These are phyloP conservation scores for Pelodiscus sinensis DNA, from an alignment of 2,113 vertebrate genomes.

Conservation along the genomic window DNA sequence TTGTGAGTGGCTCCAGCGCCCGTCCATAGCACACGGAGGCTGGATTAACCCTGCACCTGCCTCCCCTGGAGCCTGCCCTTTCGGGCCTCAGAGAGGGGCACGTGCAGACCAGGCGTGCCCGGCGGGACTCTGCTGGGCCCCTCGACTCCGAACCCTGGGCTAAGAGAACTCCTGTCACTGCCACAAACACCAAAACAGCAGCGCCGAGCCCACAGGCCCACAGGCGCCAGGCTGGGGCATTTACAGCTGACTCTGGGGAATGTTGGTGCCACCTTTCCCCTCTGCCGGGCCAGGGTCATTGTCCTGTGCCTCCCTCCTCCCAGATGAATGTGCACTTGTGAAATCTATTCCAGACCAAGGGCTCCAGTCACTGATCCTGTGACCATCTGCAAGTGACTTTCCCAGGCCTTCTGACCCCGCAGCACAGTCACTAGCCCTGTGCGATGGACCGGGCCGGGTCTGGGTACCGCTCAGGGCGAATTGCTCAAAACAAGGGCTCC, in stretches of 20 bases:
- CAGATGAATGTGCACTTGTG: background rate
- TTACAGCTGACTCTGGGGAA: background rate
- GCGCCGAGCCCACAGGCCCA: background rate
- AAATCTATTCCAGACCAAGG: background rate
- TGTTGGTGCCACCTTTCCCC: background rate
- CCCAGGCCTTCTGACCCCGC: background rate
- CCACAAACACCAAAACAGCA: background rate
- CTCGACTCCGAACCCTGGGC: accelerated
- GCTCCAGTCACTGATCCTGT: background rate
- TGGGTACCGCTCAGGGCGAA: too few species aligned
- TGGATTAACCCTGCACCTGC: slow-evolving; percentile 68
- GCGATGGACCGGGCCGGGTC: too few species aligned
- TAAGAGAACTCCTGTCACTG: accelerated
- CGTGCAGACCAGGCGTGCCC: accelerated
- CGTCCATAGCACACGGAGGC: slow-evolving; percentile 40
- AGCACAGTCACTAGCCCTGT: background rate
- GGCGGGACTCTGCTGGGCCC: background rate
- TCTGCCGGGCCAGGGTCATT: background rate
- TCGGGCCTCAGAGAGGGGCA: accelerated
- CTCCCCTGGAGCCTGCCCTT: slow-evolving; percentile 42
- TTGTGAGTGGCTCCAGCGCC: slow-evolving; percentile 36
- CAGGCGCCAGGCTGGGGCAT: background rate
- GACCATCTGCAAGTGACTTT: background rate
- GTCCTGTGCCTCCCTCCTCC: background rate
- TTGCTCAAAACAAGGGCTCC: too few species aligned